Evolutionary conservation across 2,888 invertebrate species (phyloP), one percentile per base, ranked within the genome.

Genomic region (Hyalella azteca): DNA sequence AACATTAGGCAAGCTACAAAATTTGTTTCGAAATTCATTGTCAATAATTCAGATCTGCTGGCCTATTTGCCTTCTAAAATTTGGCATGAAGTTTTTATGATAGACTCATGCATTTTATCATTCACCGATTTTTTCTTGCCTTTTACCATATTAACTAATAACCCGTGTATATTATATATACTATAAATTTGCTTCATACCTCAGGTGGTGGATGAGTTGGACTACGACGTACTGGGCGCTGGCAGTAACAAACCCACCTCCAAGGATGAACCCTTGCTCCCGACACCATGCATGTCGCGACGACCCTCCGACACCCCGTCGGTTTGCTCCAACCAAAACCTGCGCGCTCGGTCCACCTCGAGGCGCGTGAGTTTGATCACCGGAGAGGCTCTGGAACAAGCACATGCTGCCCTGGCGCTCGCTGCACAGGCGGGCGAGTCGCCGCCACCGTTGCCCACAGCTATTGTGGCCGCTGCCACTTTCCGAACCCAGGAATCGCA

Each of bases 321-420:
- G 15, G 29, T 75, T 41, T 45, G 41, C 45, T 75, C 75, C 39
- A 45, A 45, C 26, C 41, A 45, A 32, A 41, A 41, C 41, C 45
- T 75, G 22, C 75, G 75, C 15, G 66, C 83, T 9, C 77, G 83
- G 11, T 40, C 81, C 22, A 78, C 66, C n/a, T 80, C 83, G 50
- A 66, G 83, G 22, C 29, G 83, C 5, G 83, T 83, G 59, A 81
- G 81, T 39, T 76, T 83, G 4, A 83, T 83, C 60, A 78, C 83
- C 1, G 83, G 83, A 7, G 83, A 83, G 77, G 83, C 83, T 11
- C 79, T 83, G 0, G 83, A 83, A 54, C 78, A 81, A 19, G 81
- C 79, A 36, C 73, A 50, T 19, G 78, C 83, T 22, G 78, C 81
- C 29, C 40, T 83, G 5, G 83, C 81, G 26, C 78, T 81, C 11